Conservation (phyloP, 2,113 vertebrate genomes). For the Panthera uncia region DNA sequence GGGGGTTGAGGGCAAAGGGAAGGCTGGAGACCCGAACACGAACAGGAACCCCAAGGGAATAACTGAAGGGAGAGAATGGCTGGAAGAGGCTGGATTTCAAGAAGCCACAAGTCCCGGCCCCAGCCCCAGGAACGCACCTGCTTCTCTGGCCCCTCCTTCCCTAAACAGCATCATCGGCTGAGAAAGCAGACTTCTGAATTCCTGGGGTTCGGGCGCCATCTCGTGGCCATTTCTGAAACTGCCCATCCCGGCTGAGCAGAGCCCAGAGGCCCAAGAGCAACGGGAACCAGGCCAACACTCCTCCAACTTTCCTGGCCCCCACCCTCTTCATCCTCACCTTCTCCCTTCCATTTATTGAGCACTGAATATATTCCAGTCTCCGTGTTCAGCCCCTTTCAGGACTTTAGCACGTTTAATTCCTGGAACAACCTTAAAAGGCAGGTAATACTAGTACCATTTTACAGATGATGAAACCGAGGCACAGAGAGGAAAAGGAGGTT, state of each 20-base stretch:
- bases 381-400: background rate
- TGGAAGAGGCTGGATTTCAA: background rate
- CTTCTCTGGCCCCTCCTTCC: background rate
- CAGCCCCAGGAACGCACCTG: background rate
- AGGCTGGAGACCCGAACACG: background rate
- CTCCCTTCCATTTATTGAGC: background rate
- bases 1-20: too few relatives aligned
- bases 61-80: background rate
- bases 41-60: background rate
- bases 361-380: background rate
- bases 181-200: background rate
- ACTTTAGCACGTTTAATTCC: background rate
- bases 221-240: constrained; percentile 58
- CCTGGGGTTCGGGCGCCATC: constrained; percentile 47
- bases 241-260: fast-evolving
- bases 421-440: background rate
- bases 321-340: background rate
- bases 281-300: too few relatives aligned
- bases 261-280: background rate
- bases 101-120: background rate
- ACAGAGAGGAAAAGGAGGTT: background rate
- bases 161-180: background rate
- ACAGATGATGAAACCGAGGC: background rate
- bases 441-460: background rate
- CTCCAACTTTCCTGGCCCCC: too few relatives aligned